Evolutionary conservation across 2,113 vertebrate genomes (phyloP).

Genomic region (Brevimyrus niger): DNA sequence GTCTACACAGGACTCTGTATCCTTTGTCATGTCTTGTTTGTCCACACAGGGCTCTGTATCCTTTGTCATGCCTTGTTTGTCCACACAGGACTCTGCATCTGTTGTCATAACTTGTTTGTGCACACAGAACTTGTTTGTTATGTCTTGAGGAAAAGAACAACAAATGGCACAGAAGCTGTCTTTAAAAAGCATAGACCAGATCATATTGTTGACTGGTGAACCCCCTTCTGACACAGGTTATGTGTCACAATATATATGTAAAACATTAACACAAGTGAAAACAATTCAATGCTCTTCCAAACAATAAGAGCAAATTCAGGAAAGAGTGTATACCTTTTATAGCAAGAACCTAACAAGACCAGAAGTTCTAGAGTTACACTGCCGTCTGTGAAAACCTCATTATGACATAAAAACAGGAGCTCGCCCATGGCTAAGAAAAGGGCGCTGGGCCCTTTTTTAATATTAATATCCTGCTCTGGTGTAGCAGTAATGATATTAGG

Average conservation of each 20-base stretch:
- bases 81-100: neutral
- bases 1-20: neutral
- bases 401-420: conserved; percentile 67
- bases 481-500: conserved; percentile 82
- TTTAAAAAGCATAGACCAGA: neutral
- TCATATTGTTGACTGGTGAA: neutral
- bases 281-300: neutral
- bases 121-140: neutral
- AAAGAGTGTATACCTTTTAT: conserved; percentile 8
- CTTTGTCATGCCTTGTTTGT: neutral
- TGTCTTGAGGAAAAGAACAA: neutral
- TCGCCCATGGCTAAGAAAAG: conserved; percentile 60
- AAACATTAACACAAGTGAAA: neutral
- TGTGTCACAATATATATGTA: neutral
- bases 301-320: neutral
- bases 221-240: neutral
- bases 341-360: conserved; percentile 63
- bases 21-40: neutral
- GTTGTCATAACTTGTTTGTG: neutral
- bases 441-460: conserved; percentile 55
- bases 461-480: conserved; percentile 78
- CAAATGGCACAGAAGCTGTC: neutral
- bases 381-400: conserved; percentile 68
- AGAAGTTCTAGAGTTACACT: conserved; percentile 62
- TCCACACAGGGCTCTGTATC: neutral